phyloP scores from a whole-genome alignment of 1,140 invertebrate species.

The Lordiphosa collinella region DNA sequence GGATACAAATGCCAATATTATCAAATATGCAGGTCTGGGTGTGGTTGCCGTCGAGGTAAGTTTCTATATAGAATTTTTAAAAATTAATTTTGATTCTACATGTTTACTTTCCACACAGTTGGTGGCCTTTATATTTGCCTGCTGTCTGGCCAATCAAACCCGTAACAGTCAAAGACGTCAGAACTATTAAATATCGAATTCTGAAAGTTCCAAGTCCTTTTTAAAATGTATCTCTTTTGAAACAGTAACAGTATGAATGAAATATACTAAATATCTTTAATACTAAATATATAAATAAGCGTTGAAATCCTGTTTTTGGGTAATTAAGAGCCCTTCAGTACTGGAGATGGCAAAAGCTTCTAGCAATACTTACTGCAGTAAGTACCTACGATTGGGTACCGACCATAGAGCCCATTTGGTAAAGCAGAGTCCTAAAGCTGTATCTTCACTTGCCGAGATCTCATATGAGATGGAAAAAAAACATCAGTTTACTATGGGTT shows the following conservation, averaged over 20 bases:
- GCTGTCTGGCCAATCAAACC: slow-evolving; percentile 71
- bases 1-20: slow-evolving; percentile 80
- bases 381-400: too few relatives aligned
- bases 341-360: too few relatives aligned
- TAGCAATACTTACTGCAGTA: too few relatives aligned
- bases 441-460: too few relatives aligned
- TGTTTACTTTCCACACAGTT: slow-evolving; percentile 33
- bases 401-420: too few relatives aligned
- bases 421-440: too few relatives aligned
- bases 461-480: too few relatives aligned
- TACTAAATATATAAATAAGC: slow-evolving; percentile 1
- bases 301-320: neutral
- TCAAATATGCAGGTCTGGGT: slow-evolving; percentile 84
- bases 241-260: neutral
- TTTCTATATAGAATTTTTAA: neutral
- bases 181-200: slow-evolving; percentile 40
- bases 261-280: too few relatives aligned
- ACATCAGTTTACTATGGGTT: too few relatives aligned
- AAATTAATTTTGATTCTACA: neutral
- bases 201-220: neutral
- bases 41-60: slow-evolving; percentile 85
- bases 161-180: slow-evolving; percentile 59
- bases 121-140: slow-evolving; percentile 72
- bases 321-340: too few relatives aligned
- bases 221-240: slow-evolving; percentile 9